Conservation (phyloP, 1,140 invertebrate genomes). For the Asbolus verrucosus region DNA sequence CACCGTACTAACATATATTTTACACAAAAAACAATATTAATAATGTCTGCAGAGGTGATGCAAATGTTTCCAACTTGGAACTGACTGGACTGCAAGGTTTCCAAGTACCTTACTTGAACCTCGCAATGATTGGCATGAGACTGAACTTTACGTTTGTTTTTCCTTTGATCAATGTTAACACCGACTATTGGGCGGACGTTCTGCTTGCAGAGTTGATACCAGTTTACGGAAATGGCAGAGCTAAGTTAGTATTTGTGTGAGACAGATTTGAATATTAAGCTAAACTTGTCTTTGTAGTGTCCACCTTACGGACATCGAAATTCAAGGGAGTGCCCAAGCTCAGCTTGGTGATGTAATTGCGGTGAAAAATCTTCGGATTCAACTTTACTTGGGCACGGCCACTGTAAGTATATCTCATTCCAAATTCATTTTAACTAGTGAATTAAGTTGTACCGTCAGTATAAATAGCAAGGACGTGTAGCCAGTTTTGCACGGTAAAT, state of each 20-base stretch:
- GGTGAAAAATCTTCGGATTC: slow-evolving; percentile 1
- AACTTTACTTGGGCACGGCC: not conserved
- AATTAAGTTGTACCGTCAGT: no score
- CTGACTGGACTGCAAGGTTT: not conserved
- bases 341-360: not conserved
- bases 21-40: not conserved
- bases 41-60: not conserved
- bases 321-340: slow-evolving; percentile 14
- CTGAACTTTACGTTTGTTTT: slow-evolving; percentile 4
- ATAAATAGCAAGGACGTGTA: no score
- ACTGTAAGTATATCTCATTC: slow-evolving; percentile 3
- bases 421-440: not conserved
- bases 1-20: not conserved
- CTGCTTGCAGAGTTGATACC: slow-evolving; percentile 8
- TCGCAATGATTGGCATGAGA: not conserved
- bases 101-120: slow-evolving; percentile 4
- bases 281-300: not conserved
- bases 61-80: slow-evolving; percentile 6
- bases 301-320: not conserved
- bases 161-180: slow-evolving; percentile 7
- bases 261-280: no score
- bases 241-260: slow-evolving; percentile 10
- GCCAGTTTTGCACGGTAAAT: no score
- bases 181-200: slow-evolving; percentile 3
- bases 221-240: slow-evolving; percentile 15